Percentiles rank a stretch among this genome's conserved stretches.
Conservation (phyloP, 2,113 vertebrate species). For the Puffinus mauretanicus region DNA sequence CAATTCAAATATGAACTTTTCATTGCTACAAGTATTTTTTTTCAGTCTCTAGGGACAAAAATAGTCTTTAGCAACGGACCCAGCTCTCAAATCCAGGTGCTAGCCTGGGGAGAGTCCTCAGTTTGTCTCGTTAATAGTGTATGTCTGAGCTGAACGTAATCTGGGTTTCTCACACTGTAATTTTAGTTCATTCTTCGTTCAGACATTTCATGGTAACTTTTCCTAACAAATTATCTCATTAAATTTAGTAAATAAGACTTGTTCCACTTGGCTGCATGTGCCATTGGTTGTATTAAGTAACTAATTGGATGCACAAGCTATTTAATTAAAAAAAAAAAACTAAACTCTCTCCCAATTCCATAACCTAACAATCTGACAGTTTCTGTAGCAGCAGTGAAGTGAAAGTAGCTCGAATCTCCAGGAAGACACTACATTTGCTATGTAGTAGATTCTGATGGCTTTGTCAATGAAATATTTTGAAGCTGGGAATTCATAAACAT, state of each 20-base stretch:
- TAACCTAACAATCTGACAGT: not conserved
- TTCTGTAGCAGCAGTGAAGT: not conserved
- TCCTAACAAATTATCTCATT: slow-evolving; percentile 20
- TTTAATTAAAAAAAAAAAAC: not conserved
- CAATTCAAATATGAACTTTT: not conserved
- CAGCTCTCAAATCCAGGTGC: not conserved
- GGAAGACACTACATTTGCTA: not conserved
- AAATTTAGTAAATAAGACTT: slow-evolving; percentile 33
- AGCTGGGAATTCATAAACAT: not conserved
- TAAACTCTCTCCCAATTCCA: not conserved
- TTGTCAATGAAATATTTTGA: not conserved
- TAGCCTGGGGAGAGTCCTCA: not conserved
- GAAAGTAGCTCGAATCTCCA: not conserved
- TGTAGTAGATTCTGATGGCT: not conserved
- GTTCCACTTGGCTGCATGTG: slow-evolving; percentile 22
- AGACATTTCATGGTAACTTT: slow-evolving; percentile 5
- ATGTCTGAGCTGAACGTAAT: not conserved
- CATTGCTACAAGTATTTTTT: not conserved
- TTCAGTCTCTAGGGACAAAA: not conserved
- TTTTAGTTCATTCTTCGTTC: slow-evolving; percentile 9
- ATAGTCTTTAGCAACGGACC: not conserved
- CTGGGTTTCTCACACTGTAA: not conserved
- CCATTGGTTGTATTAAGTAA: not conserved
- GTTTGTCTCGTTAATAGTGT: not conserved
- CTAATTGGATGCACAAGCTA: not conserved